Base-by-base conservation (phyloP, 2,113 vertebrate species). In the Psettodes erumei region DNA sequence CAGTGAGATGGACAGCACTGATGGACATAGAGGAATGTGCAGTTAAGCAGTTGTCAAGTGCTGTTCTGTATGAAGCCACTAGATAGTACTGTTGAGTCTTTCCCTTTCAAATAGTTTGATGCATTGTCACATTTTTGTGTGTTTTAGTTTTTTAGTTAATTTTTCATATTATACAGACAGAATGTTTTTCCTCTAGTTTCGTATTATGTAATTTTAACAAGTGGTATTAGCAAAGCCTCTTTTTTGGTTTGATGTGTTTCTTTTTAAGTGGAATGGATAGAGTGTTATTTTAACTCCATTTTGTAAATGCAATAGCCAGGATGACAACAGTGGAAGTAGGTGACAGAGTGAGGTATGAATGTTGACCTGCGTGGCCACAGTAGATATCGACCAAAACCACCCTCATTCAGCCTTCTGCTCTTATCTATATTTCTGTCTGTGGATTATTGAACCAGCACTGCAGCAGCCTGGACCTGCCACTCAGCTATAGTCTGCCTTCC, bases 21-120 rank as follows among this genome's bases (percentile, higher is more conserved):
- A 48, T n/a, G n/a, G 45, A 42, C 6, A 15, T 54, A 23, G 6
- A 69, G 55, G 8, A 62, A 25, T 2, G 10, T 56, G 18, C 69
- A n/a, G n/a, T n/a, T n/a, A n/a, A n/a, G 47, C 33, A 48, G 16
- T 19, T 32, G 18, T 19, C 18, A 30, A 15, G 53, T 91, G 89
- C 82, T 63, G 58, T 90, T 92, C 71, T 61, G 59, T 59, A 6
- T 58, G 56, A 45, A 59, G 59, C 92, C 92, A 92, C 89, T 86
- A 94, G 92, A 89, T 89, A 84, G 30, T 89, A 90, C 92, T 93
- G 68, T 92, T 90, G 87, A 79, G 81, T 90, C 66, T 86, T 62
- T 69, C 13, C 37, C 58, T 58, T n/a, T 21, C 55, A 38, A 2
- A 54, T 40, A 56, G 38, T 76, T 73, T 77, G 19, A 72, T 59